phyloP scores from a whole-genome alignment of 2,888 invertebrate species.

The Cremastobaeus sp. region DNA sequence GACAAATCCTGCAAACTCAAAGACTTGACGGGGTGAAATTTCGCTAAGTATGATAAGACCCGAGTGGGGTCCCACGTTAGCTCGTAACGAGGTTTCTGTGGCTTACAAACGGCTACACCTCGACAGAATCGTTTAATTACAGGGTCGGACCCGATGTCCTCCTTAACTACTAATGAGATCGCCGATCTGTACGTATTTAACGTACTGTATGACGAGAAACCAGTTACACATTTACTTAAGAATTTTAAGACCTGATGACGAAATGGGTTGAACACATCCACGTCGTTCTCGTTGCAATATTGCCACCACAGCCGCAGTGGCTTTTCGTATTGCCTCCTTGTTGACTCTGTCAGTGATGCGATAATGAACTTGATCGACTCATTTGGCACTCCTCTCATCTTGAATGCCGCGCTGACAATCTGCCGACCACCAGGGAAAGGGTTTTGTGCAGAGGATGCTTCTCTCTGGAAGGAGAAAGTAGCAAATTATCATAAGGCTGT shows the following conservation, averaged over 20 bases:
- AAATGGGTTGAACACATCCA: not conserved
- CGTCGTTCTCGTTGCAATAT: not conserved
- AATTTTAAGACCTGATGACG: not conserved
- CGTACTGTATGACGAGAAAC: not conserved
- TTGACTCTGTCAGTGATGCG: not conserved
- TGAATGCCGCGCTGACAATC: not conserved
- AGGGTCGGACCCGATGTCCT: slow-evolving; percentile 37
- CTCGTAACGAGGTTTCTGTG: slow-evolving; percentile 47
- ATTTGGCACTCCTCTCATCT: not conserved
- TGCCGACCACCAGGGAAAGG: no score
- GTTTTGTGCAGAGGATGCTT: not conserved
- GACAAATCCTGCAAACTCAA: slow-evolving; percentile 34
- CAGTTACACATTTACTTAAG: not conserved
- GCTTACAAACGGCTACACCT: slow-evolving; percentile 46
- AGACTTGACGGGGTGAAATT: not conserved
- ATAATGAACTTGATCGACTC: not conserved
- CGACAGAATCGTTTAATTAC: slow-evolving; percentile 43
- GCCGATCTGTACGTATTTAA: slow-evolving; percentile 16
- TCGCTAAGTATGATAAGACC: slow-evolving; percentile 42
- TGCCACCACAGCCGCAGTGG: not conserved
- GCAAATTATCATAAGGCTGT: no score
- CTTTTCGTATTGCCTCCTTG: not conserved
- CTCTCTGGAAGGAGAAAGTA: not conserved
- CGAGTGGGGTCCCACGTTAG: slow-evolving; percentile 51
- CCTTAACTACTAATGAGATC: slow-evolving; percentile 40